Evolutionary conservation across 2,888 invertebrate genomes (phyloP), one percentile per base, ranked within the genome.

Genomic region (Chrysolina oricalcia): DNA sequence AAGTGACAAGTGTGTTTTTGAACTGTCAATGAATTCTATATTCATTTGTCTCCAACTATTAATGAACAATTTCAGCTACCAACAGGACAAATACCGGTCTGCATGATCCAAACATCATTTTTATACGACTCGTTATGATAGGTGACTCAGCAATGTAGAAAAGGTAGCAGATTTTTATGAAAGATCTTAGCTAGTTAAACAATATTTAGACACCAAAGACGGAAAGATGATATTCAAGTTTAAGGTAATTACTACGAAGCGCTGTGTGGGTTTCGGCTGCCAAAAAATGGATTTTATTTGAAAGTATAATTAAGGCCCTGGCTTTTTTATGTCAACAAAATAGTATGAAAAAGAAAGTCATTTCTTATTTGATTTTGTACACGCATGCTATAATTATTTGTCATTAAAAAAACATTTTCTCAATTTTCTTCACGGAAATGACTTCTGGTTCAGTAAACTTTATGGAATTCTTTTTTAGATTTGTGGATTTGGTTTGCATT

Each of bases 141-240:
- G 77, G 76, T 85, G 85, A 85, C 77, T 82, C 81, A 81, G 84
- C 85, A 77, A 64, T 78, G 81, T 81, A 67, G 48, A 71, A 72
- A 74, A 72, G 73, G 66, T 50, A 35, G 53, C 73, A 68, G 64
- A 73, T 75, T 74, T 56, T 73, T 76, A 73, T 70, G 72, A 50
- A 67, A 72, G 59, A 81, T 78, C 83, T 84, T 83, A 81, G 83
- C 83, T 78, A 83, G 82, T 83, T 84, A 81, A 83, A 83, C 83
- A 84, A 83, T 85, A 83, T 85, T 85, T 85, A 82, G 84, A 85
- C 84, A 80, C 78, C 77, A 75, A 76, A 66, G 76, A 78, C 74
- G 79, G 76, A 74, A 73, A 72, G 76, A 66, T 59, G 77, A 80
- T 77, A 78, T 81, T 73, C 17, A 23, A 66, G 53, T 53, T 53